These are phyloP conservation scores for Halcyon leucocephala DNA, from an alignment of 2,797 vertebrate species.

Conservation along the genomic window DNA sequence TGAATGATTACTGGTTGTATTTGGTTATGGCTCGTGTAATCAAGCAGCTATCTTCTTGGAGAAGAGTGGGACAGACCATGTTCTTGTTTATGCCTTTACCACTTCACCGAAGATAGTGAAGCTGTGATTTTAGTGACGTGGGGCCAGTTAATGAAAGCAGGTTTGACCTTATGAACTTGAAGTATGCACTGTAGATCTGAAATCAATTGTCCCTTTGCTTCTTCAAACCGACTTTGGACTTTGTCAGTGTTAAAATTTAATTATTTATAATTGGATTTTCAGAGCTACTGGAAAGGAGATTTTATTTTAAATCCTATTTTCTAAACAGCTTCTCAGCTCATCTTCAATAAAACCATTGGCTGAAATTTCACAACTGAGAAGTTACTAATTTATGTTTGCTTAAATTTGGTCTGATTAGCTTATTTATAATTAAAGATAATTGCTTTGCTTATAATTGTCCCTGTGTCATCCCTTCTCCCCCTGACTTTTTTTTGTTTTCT, in stretches of 20 bases:
- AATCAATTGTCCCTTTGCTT: constrained; percentile 21
- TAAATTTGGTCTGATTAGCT: neutral
- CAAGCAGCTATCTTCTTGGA: neutral
- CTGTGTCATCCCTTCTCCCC: neutral
- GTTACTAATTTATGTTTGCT: constrained; percentile 29
- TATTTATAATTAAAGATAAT: constrained; percentile 23
- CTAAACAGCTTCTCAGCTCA: neutral
- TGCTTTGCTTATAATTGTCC: neutral
- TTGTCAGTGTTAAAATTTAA: constrained; percentile 14
- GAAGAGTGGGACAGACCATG: neutral
- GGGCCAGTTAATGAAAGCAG: neutral
- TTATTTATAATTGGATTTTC: constrained; percentile 36
- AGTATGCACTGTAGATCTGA: neutral
- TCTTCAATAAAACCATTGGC: neutral
- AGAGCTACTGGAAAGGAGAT: neutral
- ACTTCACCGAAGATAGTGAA: neutral
- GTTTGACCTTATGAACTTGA: constrained; percentile 24
- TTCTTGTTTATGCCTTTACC: neutral
- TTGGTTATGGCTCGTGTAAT: neutral
- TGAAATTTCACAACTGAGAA: neutral
- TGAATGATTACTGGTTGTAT: neutral
- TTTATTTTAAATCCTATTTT: neutral
- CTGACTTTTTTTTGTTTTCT: constrained; percentile 39
- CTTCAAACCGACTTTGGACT: neutral
- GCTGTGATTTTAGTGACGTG: neutral